Evolutionary conservation across 1,140 invertebrate genomes (phyloP).

Genomic region (Drosophila ficusphila): DNA sequence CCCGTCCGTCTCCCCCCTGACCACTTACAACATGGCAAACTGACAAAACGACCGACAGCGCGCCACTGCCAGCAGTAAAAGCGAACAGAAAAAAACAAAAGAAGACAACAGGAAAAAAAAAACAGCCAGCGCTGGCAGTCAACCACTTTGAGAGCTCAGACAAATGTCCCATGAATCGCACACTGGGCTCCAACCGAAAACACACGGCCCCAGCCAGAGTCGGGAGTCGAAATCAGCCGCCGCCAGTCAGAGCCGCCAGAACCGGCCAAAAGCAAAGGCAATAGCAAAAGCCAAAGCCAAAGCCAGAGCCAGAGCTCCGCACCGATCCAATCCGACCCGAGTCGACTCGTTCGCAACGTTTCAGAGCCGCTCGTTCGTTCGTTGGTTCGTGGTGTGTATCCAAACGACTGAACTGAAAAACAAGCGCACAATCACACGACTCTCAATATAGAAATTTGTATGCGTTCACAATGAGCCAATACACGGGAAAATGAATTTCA

Average conservation of each 20-base stretch:
- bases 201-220: conserved; percentile 23
- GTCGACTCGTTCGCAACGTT: conserved; percentile 34
- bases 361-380: too few relatives aligned
- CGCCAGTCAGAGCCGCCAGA: conserved; percentile 9
- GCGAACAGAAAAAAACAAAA: conserved; percentile 18
- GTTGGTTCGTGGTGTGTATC: conserved; percentile 54
- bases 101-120: too few relatives aligned
- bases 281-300: conserved; percentile 28
- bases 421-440: conserved; percentile 43
- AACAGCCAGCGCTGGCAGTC: conserved; percentile 37
- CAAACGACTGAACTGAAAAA: conserved; percentile 67
- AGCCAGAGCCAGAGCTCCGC: conserved; percentile 35
- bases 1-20: conserved; percentile 7
- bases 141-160: conserved; percentile 58
- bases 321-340: conserved; percentile 29
- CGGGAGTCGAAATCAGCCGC: not conserved
- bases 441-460: conserved; percentile 22
- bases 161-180: conserved; percentile 60
- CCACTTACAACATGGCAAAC: conserved; percentile 47
- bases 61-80: conserved; percentile 49
- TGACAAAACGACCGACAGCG: conserved; percentile 7
- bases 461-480: conserved; percentile 33
- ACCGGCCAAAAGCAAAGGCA: conserved; percentile 13
- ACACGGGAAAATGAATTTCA: conserved; percentile 5
- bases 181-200: conserved; percentile 21